Evolutionary conservation across 2,888 invertebrate genomes (phyloP).

Genomic region (Leptinotarsa tumamoca): DNA sequence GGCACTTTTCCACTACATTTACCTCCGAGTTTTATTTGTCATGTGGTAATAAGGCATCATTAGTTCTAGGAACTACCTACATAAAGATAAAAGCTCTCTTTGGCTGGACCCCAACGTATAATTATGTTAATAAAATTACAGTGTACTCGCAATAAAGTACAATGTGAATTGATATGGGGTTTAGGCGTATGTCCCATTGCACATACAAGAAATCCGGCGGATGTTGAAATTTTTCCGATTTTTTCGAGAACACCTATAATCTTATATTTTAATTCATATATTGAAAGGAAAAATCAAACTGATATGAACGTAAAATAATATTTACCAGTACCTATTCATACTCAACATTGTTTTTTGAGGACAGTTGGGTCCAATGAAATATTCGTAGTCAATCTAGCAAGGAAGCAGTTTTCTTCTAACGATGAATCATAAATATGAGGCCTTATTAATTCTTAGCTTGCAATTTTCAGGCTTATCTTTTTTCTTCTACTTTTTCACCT

Average conservation of each 20-base stretch:
- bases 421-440: too few species aligned
- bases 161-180: slow-evolving; percentile 41
- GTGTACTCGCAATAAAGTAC: slow-evolving; percentile 39
- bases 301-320: too few species aligned
- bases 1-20: slow-evolving; percentile 20
- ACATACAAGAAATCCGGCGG: slow-evolving; percentile 30
- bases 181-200: slow-evolving; percentile 39
- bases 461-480: too few species aligned
- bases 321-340: too few species aligned
- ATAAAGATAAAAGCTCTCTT: slow-evolving; percentile 28
- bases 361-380: too few species aligned
- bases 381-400: too few species aligned
- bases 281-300: not conserved
- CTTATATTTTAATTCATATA: not conserved
- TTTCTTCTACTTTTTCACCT: too few species aligned
- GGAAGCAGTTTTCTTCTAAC: too few species aligned
- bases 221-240: slow-evolving; percentile 21
- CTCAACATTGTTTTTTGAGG: too few species aligned
- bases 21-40: slow-evolving; percentile 27
- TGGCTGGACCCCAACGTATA: slow-evolving; percentile 37
- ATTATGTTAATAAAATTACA: slow-evolving; percentile 48
- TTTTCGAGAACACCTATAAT: not conserved
- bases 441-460: too few species aligned
- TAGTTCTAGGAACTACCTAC: slow-evolving; percentile 44
- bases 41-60: slow-evolving; percentile 34